These are phyloP conservation scores for Ptychobarbus kaznakovi DNA, from an alignment of 2,797 vertebrate species.

Conservation along the genomic window DNA sequence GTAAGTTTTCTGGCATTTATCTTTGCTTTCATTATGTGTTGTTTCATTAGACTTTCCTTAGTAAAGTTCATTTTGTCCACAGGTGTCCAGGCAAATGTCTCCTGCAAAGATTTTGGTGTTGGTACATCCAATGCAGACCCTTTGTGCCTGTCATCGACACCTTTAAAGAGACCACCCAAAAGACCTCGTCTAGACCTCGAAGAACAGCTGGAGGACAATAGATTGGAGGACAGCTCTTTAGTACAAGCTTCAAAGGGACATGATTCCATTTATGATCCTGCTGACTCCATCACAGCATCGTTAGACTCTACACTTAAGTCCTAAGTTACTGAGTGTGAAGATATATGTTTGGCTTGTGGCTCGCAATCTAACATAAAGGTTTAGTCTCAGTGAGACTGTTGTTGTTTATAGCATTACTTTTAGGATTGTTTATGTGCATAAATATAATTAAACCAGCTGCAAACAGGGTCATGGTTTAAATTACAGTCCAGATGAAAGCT, in stretches of 20 bases:
- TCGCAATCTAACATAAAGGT: not conserved
- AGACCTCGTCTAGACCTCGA: not conserved
- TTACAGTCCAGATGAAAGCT: not conserved
- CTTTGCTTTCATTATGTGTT: conserved; percentile 5
- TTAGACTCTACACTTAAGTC: not conserved
- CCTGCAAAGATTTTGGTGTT: not conserved
- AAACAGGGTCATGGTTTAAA: not conserved
- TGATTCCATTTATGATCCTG: not conserved
- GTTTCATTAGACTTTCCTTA: not conserved
- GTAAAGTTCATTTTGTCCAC: not conserved
- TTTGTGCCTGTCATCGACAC: not conserved
- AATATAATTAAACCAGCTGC: not conserved
- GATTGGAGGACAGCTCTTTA: not conserved
- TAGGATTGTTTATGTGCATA: not conserved
- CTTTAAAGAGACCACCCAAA: conserved; percentile 8
- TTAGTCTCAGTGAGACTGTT: not conserved
- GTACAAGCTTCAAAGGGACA: not conserved
- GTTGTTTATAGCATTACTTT: not conserved
- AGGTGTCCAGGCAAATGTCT: not conserved
- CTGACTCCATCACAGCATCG: not conserved
- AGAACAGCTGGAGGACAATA: not conserved
- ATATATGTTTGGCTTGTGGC: not conserved
- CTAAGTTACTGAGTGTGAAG: not conserved
- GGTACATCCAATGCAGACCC: not conserved
- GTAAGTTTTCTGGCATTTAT: not conserved